phyloP scores from a whole-genome alignment of 2,113 vertebrate genomes.

The Gallinago media region DNA sequence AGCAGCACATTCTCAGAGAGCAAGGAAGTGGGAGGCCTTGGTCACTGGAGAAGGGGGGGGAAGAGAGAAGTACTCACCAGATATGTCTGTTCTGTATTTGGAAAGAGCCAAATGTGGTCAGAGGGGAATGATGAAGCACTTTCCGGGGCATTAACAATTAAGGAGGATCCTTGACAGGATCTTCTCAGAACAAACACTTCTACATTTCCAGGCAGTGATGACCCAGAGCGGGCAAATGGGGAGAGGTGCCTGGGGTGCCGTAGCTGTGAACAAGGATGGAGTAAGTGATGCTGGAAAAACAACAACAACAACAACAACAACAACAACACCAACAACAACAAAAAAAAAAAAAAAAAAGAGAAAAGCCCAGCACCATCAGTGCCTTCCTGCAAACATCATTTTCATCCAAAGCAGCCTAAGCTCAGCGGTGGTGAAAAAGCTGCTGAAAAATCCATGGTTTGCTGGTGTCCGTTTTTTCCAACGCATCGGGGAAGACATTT shows the following conservation, averaged over 20 bases:
- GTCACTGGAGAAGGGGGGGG: background rate
- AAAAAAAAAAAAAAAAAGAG: background rate
- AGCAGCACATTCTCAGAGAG: background rate
- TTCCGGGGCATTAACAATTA: background rate
- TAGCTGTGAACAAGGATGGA: background rate
- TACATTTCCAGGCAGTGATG: background rate
- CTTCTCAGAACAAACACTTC: background rate
- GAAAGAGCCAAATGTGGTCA: background rate
- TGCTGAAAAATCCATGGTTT: background rate
- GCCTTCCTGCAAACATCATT: rapidly evolving
- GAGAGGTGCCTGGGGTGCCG: background rate
- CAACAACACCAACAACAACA: no score
- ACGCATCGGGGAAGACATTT: background rate
- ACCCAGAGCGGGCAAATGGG: rapidly evolving
- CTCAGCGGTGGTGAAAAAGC: background rate
- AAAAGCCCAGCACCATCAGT: rapidly evolving
- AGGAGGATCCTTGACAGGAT: background rate
- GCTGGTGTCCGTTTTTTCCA: background rate
- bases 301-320: no score
- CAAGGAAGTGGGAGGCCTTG: background rate
- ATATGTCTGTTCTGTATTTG: background rate
- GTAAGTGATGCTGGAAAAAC: background rate
- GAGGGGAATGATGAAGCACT: conserved; percentile 40
- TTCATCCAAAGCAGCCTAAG: background rate
- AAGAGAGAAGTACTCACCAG: background rate